A percentile compares a stretch with the other conserved stretches of the same genome.
phyloP scores from a whole-genome alignment of 2,888 invertebrate genomes.

The Lithosia quadra region DNA sequence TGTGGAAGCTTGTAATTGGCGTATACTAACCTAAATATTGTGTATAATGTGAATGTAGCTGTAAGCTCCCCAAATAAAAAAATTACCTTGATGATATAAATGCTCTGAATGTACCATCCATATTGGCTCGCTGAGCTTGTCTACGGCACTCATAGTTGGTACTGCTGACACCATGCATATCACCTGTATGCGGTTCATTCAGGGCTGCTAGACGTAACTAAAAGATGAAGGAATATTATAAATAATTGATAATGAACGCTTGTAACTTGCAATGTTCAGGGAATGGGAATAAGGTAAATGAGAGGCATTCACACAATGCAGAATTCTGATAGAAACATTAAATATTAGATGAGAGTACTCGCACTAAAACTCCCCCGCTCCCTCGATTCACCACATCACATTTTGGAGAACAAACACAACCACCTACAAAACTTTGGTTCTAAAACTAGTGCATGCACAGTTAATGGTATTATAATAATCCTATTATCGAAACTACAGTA shows the following conservation, averaged over 20 bases:
- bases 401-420: neutral
- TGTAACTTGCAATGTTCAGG: too few relatives aligned
- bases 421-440: neutral
- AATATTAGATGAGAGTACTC: neutral
- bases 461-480: constrained; percentile 1
- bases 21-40: too few relatives aligned
- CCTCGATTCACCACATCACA: neutral
- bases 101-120: constrained; percentile 96
- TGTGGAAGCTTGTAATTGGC: too few relatives aligned
- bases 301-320: too few relatives aligned
- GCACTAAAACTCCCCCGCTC: neutral
- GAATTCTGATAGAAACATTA: neutral
- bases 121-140: constrained; percentile 95
- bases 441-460: neutral
- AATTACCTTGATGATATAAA: constrained; percentile 95
- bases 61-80: too few relatives aligned
- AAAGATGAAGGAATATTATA: constrained; percentile 1
- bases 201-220: constrained; percentile 97
- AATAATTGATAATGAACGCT: neutral
- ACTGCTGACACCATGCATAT: constrained; percentile 96
- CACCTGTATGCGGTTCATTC: constrained; percentile 96
- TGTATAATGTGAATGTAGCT: too few relatives aligned
- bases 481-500: neutral
- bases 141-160: constrained; percentile 98
- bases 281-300: too few relatives aligned